phyloP scores from a whole-genome alignment of 2,888 invertebrate species.

The Malthinus flaveolus region DNA sequence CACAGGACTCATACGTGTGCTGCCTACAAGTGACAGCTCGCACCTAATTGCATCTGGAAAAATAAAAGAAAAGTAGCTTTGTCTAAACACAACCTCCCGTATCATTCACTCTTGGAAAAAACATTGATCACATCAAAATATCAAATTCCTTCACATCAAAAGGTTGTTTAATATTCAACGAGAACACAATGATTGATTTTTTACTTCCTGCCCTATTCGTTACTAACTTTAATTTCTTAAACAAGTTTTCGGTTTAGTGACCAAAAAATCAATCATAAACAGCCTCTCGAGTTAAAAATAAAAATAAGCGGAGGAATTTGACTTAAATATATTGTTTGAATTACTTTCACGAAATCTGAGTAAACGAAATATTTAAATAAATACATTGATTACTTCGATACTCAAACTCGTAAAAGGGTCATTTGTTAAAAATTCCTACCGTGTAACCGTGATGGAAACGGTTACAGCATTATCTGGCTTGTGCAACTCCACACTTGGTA shows the following conservation, averaged over 20 bases:
- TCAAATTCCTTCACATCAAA: no score
- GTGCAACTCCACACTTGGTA: constrained; percentile 50
- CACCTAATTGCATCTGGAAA: constrained; percentile 56
- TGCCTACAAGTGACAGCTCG: constrained; percentile 34
- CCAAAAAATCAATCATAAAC: no score
- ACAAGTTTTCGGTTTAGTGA: neutral
- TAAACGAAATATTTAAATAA: constrained; percentile 5
- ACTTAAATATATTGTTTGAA: constrained; percentile 11
- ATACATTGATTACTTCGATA: constrained; percentile 32
- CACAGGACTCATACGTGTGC: constrained; percentile 22
- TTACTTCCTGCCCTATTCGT: no score
- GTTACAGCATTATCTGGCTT: constrained; percentile 48
- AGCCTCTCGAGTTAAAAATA: no score
- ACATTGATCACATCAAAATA: neutral
- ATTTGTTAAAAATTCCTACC: constrained; percentile 51
- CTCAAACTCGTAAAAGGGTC: constrained; percentile 44
- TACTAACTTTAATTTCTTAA: no score
- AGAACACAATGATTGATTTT: no score
- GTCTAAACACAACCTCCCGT: constrained; percentile 42
- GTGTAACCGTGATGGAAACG: constrained; percentile 54
- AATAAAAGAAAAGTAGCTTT: constrained; percentile 57
- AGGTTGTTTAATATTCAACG: no score
- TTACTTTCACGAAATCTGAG: constrained; percentile 27
- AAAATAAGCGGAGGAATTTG: constrained; percentile 6
- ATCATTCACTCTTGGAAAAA: constrained; percentile 20